Evolutionary conservation across 2,797 vertebrate genomes (phyloP).

Genomic region (Hippocampus kuda): DNA sequence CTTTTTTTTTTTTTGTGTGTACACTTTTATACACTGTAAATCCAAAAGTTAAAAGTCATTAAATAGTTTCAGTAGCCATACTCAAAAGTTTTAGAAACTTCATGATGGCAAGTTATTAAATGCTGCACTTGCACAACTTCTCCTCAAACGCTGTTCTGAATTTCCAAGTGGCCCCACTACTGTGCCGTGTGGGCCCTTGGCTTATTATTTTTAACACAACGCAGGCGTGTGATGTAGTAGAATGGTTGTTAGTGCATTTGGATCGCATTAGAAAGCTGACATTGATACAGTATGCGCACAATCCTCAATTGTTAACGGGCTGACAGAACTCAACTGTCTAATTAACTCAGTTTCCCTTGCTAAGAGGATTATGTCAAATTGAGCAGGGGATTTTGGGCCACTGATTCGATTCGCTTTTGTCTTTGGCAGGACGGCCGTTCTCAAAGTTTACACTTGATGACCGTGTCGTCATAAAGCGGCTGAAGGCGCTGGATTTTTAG

Average conservation of each 20-base stretch:
- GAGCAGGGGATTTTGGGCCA: conserved; percentile 35
- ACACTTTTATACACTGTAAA: no score
- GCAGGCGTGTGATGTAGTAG: neutral
- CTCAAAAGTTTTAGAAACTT: no score
- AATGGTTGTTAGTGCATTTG: neutral
- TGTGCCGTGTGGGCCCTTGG: neutral
- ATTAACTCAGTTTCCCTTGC: conserved; percentile 47
- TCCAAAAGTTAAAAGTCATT: no score
- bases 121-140: no score
- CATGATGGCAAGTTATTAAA: no score
- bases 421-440: neutral
- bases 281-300: conserved; percentile 40
- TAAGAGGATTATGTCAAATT: conserved; percentile 52
- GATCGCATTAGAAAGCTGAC: conserved; percentile 11
- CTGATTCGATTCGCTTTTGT: neutral
- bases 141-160: no score
- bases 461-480: neutral
- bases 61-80: no score
- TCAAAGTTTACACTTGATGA: neutral
- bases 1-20: no score
- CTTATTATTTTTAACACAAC: conserved; percentile 1
- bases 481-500: neutral
- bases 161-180: no score
- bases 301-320: conserved; percentile 43
- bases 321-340: conserved; percentile 32